phyloP scores from a whole-genome alignment of 2,888 invertebrate genomes.

The Leptopterna dolabrata region DNA sequence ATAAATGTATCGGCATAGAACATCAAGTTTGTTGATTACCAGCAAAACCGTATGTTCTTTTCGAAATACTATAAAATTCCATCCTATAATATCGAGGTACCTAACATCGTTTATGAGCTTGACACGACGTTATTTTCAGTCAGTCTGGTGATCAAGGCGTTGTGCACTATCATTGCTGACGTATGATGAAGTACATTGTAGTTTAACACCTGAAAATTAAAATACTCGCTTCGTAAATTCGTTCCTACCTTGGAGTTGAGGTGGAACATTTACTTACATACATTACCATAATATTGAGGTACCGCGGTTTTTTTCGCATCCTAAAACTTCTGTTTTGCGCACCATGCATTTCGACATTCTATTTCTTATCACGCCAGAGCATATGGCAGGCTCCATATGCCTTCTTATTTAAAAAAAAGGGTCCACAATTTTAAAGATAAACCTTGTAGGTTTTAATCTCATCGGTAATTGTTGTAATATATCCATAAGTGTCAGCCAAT shows the following conservation, averaged over 20 bases:
- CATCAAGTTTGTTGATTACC: too few species aligned
- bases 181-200: too few species aligned
- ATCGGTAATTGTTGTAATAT: slow-evolving; percentile 19
- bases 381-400: slow-evolving; percentile 29
- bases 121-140: too few species aligned
- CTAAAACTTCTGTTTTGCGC: neutral
- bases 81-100: too few species aligned
- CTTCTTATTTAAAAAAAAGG: slow-evolving; percentile 13
- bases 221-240: too few species aligned
- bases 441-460: slow-evolving; percentile 18
- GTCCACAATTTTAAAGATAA: slow-evolving; percentile 19
- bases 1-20: too few species aligned
- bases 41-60: too few species aligned
- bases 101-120: too few species aligned
- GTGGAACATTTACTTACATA: neutral
- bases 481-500: slow-evolving; percentile 14
- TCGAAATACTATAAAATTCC: too few species aligned
- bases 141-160: too few species aligned
- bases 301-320: neutral
- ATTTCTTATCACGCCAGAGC: neutral
- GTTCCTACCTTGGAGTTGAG: neutral
- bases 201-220: too few species aligned
- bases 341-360: neutral
- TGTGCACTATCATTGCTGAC: too few species aligned
- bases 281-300: neutral